Evolutionary conservation across 2,797 vertebrate species (phyloP).

Genomic region (Chelonia mydas): DNA sequence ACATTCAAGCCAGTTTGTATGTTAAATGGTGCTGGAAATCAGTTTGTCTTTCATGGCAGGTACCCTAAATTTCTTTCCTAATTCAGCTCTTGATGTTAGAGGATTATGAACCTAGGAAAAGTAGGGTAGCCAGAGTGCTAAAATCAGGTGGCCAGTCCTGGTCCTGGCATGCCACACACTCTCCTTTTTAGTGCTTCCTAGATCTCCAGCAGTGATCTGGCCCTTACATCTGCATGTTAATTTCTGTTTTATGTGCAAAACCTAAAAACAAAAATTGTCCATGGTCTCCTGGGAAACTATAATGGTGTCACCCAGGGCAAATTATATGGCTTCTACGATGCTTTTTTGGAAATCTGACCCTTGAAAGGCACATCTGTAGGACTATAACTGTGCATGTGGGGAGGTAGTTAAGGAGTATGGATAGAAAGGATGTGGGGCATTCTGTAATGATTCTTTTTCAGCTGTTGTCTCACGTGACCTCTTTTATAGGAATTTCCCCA

Average conservation of each 20-base stretch:
- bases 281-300: constrained; percentile 18
- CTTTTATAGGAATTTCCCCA: constrained; percentile 13
- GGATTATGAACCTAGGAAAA: neutral
- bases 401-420: neutral
- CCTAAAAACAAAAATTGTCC: neutral
- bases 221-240: neutral
- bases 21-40: neutral
- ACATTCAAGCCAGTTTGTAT: neutral
- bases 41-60: neutral
- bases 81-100: neutral
- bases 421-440: neutral
- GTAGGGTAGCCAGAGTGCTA: neutral
- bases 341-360: neutral
- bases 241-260: neutral
- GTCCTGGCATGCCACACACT: neutral
- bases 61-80: neutral
- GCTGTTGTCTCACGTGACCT: constrained; percentile 6
- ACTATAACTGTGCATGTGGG: neutral
- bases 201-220: neutral
- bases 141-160: constrained; percentile 25
- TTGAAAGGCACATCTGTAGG: neutral
- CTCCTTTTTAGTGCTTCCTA: neutral
- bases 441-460: constrained; percentile 26
- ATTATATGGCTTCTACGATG: constrained; percentile 17
- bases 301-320: constrained; percentile 29